Percentiles rank a stretch among this genome's conserved stretches.
phyloP scores from a whole-genome alignment of 2,888 invertebrate species.

The Orthosia gracilis region DNA sequence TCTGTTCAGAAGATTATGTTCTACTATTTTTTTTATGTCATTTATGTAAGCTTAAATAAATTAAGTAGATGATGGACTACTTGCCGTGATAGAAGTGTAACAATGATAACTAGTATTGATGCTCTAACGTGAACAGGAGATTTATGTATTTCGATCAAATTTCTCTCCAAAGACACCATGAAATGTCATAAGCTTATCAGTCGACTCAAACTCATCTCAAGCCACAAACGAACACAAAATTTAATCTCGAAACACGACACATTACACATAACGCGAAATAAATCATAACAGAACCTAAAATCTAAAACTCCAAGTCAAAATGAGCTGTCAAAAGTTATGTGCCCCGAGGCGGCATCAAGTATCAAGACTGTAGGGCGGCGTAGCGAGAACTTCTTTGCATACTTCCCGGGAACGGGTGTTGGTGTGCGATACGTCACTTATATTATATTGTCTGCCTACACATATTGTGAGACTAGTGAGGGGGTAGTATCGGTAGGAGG shows the following conservation, averaged over 20 bases:
- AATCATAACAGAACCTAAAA: conserved; percentile 64
- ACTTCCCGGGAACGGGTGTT: conserved; percentile 90
- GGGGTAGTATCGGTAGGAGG: conserved; percentile 74
- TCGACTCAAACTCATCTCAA: conserved; percentile 23
- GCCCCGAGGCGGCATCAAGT: conserved; percentile 77
- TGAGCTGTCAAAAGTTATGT: conserved; percentile 76
- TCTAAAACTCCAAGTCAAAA: conserved; percentile 68
- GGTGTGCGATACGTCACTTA: conserved; percentile 90
- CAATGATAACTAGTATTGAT: not conserved
- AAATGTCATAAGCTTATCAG: conserved; percentile 21
- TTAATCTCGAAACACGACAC: conserved; percentile 53
- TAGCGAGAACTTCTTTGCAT: conserved; percentile 89
- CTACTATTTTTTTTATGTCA: too few species aligned
- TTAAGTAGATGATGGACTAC: too few species aligned
- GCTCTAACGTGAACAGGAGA: too few species aligned
- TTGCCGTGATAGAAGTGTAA: too few species aligned
- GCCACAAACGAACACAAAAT: conserved; percentile 17
- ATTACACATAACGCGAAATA: conserved; percentile 52
- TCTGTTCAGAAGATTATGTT: too few species aligned
- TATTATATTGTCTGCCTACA: conserved; percentile 88
- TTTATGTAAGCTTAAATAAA: too few species aligned
- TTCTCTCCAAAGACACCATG: not conserved
- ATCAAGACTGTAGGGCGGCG: conserved; percentile 81
- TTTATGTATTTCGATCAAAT: not conserved
- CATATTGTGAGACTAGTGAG: conserved; percentile 85